Evolutionary conservation across 2,113 vertebrate genomes (phyloP), one percentile per base, ranked within the genome.

Genomic region (Oreotrochilus melanogaster): DNA sequence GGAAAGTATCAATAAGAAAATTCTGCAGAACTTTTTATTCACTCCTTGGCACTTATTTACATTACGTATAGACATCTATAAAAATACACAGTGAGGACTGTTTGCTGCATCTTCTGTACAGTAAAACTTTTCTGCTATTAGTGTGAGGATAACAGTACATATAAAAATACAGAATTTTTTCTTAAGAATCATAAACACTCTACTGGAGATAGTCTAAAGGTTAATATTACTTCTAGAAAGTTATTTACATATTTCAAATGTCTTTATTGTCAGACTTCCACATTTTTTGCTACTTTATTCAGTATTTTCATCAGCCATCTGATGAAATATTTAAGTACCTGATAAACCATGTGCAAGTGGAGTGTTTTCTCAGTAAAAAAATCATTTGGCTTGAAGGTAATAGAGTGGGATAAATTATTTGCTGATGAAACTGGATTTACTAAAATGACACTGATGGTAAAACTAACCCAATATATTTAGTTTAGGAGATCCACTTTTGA

Each of bases 251-350:
- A 62, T 80, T 88, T 83, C 92, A 83, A 88, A 89, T 2, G 8
- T 61, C 33, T 75, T 87, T 89, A 71, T 91, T 92, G 65, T 95
- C 65, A 79, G 28, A 73, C 53, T 75, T 51, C 60, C 92, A 58
- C 72, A 74, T 90, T 90, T 94, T 96, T 84, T 50, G 37, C 58
- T 50, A 19, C 93, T 95, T 93, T 93, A 70, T 88, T 91, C 61
- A 11, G 18, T 87, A 67, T 81, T 92, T 94, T 90, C 51, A 74
- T 94, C 78, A 90, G 35, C 71, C 48, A 57, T 79, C 62, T 57
- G 24, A 33, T 74, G 39, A 93, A 84, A 67, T 28, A 60, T 67
- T 13, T 66, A 76, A 89, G 58, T 89, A n/a, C 47, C 62, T 75
- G 47, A 3, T 6, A 93, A 72, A 92, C 64, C 27, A 56, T 14